Conservation (phyloP, 2,888 invertebrate species). For the Caenorhabditis wallacei region DNA sequence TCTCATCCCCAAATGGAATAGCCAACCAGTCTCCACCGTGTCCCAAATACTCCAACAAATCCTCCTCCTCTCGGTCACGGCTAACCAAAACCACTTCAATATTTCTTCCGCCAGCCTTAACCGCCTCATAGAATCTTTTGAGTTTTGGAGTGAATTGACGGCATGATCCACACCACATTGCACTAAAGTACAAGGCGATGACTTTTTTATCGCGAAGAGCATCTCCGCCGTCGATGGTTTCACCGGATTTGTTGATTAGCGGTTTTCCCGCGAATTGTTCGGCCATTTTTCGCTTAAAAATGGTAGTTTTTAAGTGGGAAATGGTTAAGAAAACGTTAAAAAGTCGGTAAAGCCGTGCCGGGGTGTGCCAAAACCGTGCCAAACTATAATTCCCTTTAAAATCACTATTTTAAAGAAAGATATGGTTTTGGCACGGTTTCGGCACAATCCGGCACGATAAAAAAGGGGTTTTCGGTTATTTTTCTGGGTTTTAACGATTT, state of each 20-base stretch:
- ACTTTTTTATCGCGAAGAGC: constrained; percentile 65
- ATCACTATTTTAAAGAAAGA: no score
- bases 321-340: no score
- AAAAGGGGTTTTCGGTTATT: no score
- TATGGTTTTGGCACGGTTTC: no score
- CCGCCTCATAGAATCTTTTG: constrained; percentile 71
- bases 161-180: constrained; percentile 84
- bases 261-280: constrained; percentile 72
- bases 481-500: no score
- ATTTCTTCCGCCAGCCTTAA: constrained; percentile 74
- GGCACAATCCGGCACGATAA: no score
- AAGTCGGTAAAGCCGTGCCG: no score
- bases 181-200: constrained; percentile 85
- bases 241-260: constrained; percentile 69
- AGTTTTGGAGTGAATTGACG: constrained; percentile 80
- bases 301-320: no score
- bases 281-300: constrained; percentile 70
- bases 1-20: constrained; percentile 77
- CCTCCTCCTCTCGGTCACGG: constrained; percentile 78
- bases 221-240: constrained; percentile 75
- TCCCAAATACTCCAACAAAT: constrained; percentile 80
- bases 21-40: constrained; percentile 79
- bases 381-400: no score
- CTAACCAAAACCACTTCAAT: constrained; percentile 79
- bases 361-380: no score